Evolutionary conservation across 2,888 invertebrate genomes (phyloP).

Genomic region (Troides aeacus): DNA sequence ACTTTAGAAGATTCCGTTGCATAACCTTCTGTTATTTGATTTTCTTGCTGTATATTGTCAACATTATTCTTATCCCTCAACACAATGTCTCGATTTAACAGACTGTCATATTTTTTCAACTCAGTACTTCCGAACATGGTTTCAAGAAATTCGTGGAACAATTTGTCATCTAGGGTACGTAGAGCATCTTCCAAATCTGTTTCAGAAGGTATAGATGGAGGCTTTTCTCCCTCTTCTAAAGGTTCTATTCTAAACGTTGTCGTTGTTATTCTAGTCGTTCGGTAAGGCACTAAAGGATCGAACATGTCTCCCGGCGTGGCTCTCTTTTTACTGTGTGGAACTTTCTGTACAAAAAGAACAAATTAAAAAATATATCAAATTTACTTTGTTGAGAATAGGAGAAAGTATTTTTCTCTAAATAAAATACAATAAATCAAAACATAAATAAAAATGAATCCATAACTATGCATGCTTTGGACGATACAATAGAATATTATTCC

Average conservation of each 20-base stretch:
- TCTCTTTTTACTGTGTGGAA: slow-evolving; percentile 34
- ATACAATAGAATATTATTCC: too few relatives aligned
- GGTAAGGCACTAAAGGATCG: slow-evolving; percentile 11
- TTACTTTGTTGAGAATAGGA: background rate
- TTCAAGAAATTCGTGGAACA: slow-evolving; percentile 49
- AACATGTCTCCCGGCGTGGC: slow-evolving; percentile 39
- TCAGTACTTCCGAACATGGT: slow-evolving; percentile 53
- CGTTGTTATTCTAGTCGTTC: slow-evolving; percentile 4
- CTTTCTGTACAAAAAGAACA: slow-evolving; percentile 39
- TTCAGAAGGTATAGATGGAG: slow-evolving; percentile 3
- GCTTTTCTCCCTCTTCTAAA: slow-evolving; percentile 27
- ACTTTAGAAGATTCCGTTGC: background rate
- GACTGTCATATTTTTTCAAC: slow-evolving; percentile 35
- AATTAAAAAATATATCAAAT: background rate
- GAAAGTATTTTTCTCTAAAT: too few relatives aligned
- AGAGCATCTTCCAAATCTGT: slow-evolving; percentile 30
- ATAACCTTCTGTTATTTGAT: background rate
- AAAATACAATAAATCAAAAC: too few relatives aligned
- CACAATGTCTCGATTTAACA: slow-evolving; percentile 25
- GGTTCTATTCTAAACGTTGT: slow-evolving; percentile 46
- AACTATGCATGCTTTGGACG: too few relatives aligned
- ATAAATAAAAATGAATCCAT: too few relatives aligned
- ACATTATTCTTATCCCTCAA: slow-evolving; percentile 12
- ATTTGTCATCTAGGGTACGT: slow-evolving; percentile 38
- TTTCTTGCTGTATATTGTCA: slow-evolving; percentile 10